Conservation (phyloP, 2,797 vertebrate species). For the Vespertilio murinus region DNA sequence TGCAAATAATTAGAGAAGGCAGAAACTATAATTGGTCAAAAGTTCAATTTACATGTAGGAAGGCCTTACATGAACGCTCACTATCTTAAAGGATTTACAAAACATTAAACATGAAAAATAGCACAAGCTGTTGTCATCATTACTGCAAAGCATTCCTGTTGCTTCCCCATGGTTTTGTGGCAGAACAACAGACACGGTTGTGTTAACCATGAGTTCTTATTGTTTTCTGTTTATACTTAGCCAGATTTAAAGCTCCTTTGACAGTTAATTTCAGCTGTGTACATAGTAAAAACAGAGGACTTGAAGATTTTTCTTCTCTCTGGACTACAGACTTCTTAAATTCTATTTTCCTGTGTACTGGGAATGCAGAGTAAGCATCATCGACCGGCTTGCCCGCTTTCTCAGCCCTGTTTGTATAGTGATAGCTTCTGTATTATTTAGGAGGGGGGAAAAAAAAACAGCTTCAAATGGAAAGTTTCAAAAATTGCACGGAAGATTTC, state of each 20-base stretch:
- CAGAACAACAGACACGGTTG: neutral
- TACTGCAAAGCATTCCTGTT: neutral
- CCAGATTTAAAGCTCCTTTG: neutral
- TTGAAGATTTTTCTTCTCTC: neutral
- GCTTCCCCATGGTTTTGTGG: neutral
- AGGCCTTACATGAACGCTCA: neutral
- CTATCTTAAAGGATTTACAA: neutral
- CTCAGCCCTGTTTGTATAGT: slow-evolving; percentile 52
- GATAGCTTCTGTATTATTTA: slow-evolving; percentile 68
- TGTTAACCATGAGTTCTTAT: neutral
- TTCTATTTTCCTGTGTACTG: neutral
- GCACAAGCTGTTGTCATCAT: neutral
- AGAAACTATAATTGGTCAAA: neutral
- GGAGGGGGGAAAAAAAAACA: slow-evolving; percentile 50
- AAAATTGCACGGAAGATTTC: slow-evolving; percentile 38
- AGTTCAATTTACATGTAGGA: neutral
- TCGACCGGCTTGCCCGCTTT: neutral
- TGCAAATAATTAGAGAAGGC: neutral
- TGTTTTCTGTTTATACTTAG: neutral
- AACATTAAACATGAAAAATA: neutral
- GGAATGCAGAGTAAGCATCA: slow-evolving; percentile 6
- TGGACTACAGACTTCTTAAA: neutral
- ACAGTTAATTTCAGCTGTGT: neutral
- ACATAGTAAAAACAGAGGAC: neutral
- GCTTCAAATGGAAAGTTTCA: slow-evolving; percentile 72